A percentile compares a stretch with the other conserved stretches of the same genome.
Conservation (phyloP, 2,888 invertebrate species). For the Pandemis heparana region DNA sequence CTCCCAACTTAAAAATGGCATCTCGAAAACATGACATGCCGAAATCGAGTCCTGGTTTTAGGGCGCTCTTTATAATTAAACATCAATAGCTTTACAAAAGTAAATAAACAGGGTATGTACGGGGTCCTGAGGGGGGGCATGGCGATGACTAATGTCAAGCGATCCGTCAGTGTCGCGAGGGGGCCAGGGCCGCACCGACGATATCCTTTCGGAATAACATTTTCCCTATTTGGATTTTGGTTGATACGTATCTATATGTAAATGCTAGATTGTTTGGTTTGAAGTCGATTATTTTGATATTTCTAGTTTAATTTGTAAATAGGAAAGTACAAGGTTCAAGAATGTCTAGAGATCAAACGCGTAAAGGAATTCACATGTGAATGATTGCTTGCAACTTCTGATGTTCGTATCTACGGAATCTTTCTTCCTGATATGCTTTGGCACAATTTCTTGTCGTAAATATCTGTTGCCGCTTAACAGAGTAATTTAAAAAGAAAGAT, state of each 20-base stretch:
- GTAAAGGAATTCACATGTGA: not conserved
- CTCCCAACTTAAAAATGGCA: slow-evolving; percentile 48
- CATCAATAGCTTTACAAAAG: slow-evolving; percentile 86
- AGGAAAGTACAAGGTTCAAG: not conserved
- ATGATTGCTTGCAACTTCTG: not conserved
- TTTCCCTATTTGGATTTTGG: slow-evolving; percentile 70
- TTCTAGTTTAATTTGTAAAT: slow-evolving; percentile 11
- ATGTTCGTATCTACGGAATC: not conserved
- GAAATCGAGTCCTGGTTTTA: slow-evolving; percentile 78
- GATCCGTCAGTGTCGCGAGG: slow-evolving; percentile 89
- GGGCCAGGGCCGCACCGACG: slow-evolving; percentile 78
- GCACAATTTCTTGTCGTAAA: too few relatives aligned
- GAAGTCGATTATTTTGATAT: slow-evolving; percentile 45
- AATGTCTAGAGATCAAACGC: not conserved
- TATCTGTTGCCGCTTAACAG: too few relatives aligned
- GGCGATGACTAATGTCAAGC: slow-evolving; percentile 89
- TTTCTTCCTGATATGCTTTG: too few relatives aligned
- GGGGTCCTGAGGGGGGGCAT: slow-evolving; percentile 70
- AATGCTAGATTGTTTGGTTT: slow-evolving; percentile 64
- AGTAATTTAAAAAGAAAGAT: too few relatives aligned
- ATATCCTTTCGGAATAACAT: slow-evolving; percentile 81
- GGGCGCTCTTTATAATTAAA: slow-evolving; percentile 83
- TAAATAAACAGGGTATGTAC: slow-evolving; percentile 84
- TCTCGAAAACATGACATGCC: slow-evolving; percentile 69
- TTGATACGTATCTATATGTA: slow-evolving; percentile 79